Percentiles rank a stretch among this genome's conserved stretches.
These are phyloP conservation scores for Leptodirus hochenwartii DNA, from an alignment of 2,888 invertebrate genomes.

Conservation along the genomic window DNA sequence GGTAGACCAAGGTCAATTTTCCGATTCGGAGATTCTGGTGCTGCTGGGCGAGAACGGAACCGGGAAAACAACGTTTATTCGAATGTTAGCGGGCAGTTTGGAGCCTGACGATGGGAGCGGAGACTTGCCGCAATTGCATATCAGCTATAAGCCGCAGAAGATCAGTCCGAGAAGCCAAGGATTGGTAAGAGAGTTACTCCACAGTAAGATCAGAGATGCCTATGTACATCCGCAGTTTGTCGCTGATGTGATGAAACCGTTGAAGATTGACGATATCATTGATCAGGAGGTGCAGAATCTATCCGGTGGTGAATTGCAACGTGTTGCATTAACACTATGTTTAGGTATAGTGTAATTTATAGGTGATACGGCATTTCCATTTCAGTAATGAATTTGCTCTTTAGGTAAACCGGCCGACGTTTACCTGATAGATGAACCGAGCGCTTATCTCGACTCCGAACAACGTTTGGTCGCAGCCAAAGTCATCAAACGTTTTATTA, in stretches of 20 bases:
- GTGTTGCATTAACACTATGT: slow-evolving; percentile 90
- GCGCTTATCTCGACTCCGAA: slow-evolving; percentile 97
- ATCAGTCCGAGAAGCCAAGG: slow-evolving; percentile 96
- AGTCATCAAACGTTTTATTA: slow-evolving; percentile 95
- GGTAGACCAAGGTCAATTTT: slow-evolving; percentile 85
- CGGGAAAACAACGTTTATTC: slow-evolving; percentile 97
- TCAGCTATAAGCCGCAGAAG: slow-evolving; percentile 99
- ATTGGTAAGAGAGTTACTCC: slow-evolving; percentile 77
- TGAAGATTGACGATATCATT: slow-evolving; percentile 92
- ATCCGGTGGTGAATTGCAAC: slow-evolving; percentile 97
- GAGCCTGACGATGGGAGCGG: slow-evolving; percentile 68
- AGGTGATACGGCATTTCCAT: too few species aligned
- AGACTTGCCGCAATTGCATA: slow-evolving; percentile 76
- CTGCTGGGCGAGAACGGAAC: slow-evolving; percentile 96
- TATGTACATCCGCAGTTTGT: slow-evolving; percentile 97
- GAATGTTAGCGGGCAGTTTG: slow-evolving; percentile 93
- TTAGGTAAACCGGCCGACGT: slow-evolving; percentile 99
- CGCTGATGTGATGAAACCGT: slow-evolving; percentile 96
- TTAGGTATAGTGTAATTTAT: too few species aligned
- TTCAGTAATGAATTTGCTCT: too few species aligned
- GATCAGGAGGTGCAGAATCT: slow-evolving; percentile 97
- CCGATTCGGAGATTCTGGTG: slow-evolving; percentile 97
- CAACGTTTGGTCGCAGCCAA: slow-evolving; percentile 99
- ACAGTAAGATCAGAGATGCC: slow-evolving; percentile 94
- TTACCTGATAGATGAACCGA: slow-evolving; percentile 96